Base-by-base conservation (phyloP, 2,113 vertebrate species). In the Megaceryle torquata region DNA sequence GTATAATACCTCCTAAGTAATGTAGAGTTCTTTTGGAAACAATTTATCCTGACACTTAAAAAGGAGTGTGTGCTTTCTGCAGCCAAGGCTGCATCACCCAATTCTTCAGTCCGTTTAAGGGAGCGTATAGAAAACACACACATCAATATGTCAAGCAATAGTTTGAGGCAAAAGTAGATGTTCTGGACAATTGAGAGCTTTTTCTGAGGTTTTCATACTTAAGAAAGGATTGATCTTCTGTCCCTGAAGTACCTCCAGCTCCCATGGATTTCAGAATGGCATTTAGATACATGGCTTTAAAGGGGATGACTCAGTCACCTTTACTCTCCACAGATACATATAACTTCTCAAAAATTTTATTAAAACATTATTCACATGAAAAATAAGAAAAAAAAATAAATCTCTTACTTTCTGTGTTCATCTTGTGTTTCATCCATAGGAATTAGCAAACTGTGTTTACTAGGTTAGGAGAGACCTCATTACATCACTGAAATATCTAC, bases 201-300 rank as follows among this genome's bases (percentile, higher is more conserved):
- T 86, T 93, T 86, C 75, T 63, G 39, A 95, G n/a, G 10, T 67
- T 95, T 97, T 86, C 46, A 67, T 67, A 43, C 44, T 88, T 93
- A 61, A 75, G 28, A 64, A 88, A 88, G 39, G 46, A 78, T 86
- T 78, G 43, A 78, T 81, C 56, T 65, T 65, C 22, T 51, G 20
- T 90, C 60, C 41, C 60, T 86, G 64, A 70, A 80, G 29, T 67
- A 43, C 13, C 25, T 91, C 16, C 43, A 81, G 19, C 26, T 37
- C 16, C 41, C 1, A 5, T 28, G 46, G 64, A 69, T 72, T 91
- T 94, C 54, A 70, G 51, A 88, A 90, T 44, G 25, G 7, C 10
- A 75, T 81, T 91, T 63, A 90, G 39, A 75, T 43, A 59, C 33
- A 12, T 25, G 61, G 41, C 26, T 54, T 33, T 54, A 44, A 60